Evolutionary conservation across 1,140 invertebrate genomes (phyloP), one percentile per base, ranked within the genome.

Genomic region (Homarus americanus): DNA sequence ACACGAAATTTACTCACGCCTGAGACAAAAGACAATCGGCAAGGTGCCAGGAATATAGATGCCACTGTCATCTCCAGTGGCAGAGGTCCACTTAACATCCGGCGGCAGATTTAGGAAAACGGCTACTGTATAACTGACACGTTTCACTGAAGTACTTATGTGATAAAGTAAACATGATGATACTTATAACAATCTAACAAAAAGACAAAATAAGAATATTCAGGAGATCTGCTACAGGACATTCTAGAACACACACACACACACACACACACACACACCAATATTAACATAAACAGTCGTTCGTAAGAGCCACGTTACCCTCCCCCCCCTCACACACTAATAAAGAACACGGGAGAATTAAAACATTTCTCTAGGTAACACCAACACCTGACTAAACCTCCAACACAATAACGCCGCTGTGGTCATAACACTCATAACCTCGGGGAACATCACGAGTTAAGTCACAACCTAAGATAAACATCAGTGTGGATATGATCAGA

Each of bases 31-130:
- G 72, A 75, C 38, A 38, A 28, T 75, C 24, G 72, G 72, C 72
- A 75, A 28, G 28, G 38, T 32, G 72, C 72, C 72, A 75, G 72
- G 72, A 75, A 75, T 75, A 75, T 75, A 75, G 72, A 75, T 75
- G 72, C 24, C 72, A 17, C 72, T 28, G 36, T 40, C 75, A 38
- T 40, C 53, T 24, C 7, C 53, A 58, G 9, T 17, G 9, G 53
- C 20, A 24, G 9, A 49, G 4, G 15, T 49, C 15, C 44, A 49
- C 44, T 15, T 7, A 49, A 15, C 0, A 10, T 0, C 44, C 44
- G 15, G 44, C 44, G 7, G 44, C 9, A 7, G 15, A 49, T 0
- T 49, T 49, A 15, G 3, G 15, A 58, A 12, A 10, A 12, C 3
- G 10, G 53, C 15, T 20, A 12, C 53, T 4, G 53, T 2, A 58